These are phyloP conservation scores for Ataeniobius toweri DNA, from an alignment of 2,797 vertebrate genomes.

Conservation along the genomic window DNA sequence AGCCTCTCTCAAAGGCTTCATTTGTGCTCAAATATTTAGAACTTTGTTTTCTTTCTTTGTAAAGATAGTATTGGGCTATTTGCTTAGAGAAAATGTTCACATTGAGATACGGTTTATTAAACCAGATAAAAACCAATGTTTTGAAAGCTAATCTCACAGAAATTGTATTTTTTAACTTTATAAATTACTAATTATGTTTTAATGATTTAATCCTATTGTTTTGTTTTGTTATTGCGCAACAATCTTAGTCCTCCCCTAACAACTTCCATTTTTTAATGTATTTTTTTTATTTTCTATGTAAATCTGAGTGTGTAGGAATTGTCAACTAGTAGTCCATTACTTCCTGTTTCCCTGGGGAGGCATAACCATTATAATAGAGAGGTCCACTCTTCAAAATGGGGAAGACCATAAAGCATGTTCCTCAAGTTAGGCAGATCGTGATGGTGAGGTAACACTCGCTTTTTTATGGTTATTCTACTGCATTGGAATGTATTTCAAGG, in stretches of 20 bases:
- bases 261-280: neutral
- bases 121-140: neutral
- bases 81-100: neutral
- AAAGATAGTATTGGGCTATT: neutral
- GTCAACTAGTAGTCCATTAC: neutral
- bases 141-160: neutral
- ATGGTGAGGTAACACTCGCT: neutral
- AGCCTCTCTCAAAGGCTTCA: conserved; percentile 22
- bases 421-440: neutral
- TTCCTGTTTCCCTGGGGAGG: neutral
- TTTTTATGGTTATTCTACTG: neutral
- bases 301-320: neutral
- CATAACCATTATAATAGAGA: neutral
- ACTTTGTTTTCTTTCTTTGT: neutral
- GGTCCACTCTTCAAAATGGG: neutral
- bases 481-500: neutral
- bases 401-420: neutral
- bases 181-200: neutral
- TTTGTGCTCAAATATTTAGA: conserved; percentile 8
- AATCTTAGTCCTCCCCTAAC: neutral
- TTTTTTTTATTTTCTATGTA: neutral
- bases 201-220: neutral
- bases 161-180: neutral
- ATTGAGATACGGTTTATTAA: neutral
- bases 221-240: neutral